Base-by-base conservation (phyloP, 2,113 vertebrate genomes). In the Xyliphius kryptos region DNA sequence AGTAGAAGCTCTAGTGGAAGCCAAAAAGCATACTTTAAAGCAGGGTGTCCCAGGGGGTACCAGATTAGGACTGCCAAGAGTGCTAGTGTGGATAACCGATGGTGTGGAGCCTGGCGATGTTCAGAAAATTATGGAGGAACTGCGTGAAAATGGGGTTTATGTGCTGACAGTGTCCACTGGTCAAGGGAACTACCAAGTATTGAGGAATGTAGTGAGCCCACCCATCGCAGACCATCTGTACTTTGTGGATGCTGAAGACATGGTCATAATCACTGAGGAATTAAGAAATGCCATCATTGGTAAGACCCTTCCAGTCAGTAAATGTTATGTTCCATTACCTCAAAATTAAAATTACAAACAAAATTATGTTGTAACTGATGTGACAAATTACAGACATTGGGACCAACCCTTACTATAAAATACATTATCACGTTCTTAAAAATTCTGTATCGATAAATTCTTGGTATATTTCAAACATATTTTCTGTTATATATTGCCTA, bases 11-110 rank as follows among this genome's bases (percentile, higher is more conserved):
- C 78, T 98, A 63, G 75, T 77, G 13, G 83, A 85, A 0, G 92
- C 90, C 56, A 87, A 81, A 64, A 80, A 91, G 2, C 68, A 79
- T 50, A 76, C 76, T 78, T 86, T 83, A 78, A 83, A 0, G n/a
- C 73, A 1, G 8, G 38, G 88, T 73, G 0, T 79, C 69, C 0
- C 16, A 0, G 75, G 49, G 0, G 80, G 80, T 17, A 86, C 91
- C 52, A 79, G 91, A 22, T 66, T 71, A 0, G 88, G 79, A 0
- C 89, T 95, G 5, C 92, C 94, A 1, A 91, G 94, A 66, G 94
- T 96, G 5, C 74, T 98, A 78, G 85, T 98, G 44, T 98, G 96
- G 96, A 78, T 98, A 73, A 98, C 96, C 0, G 96, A 98, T 0
- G 96, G 95, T 3, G 87, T 91, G 67, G 91, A 92, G 72, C 93